Percentiles rank a stretch among this genome's conserved stretches.
phyloP scores from a whole-genome alignment of 1,140 invertebrate species.

The Telenomus remus region DNA sequence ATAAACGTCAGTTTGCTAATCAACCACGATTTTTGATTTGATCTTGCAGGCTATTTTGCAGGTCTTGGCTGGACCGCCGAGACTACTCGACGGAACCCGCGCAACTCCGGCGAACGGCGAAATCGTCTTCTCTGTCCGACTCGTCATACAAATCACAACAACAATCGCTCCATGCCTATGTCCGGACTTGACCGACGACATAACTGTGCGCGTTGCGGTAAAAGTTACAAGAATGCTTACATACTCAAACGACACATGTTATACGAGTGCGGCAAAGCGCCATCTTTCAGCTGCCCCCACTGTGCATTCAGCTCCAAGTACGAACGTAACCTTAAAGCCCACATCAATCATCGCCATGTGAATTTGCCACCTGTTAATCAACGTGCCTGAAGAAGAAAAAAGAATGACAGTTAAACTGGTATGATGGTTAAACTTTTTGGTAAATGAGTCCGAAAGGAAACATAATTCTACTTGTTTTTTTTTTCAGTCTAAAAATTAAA shows the following conservation, averaged over 20 bases:
- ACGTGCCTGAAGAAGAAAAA: conserved; percentile 45
- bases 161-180: conserved; percentile 64
- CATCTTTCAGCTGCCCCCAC: conserved; percentile 76
- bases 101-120: conserved; percentile 58
- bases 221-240: conserved; percentile 74
- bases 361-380: conserved; percentile 63
- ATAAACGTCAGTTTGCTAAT: conserved; percentile 46
- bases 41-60: conserved; percentile 71
- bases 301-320: conserved; percentile 76
- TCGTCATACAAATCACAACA: conserved; percentile 64
- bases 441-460: not conserved
- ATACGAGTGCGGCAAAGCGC: conserved; percentile 76
- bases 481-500: too few species aligned
- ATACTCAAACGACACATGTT: conserved; percentile 74
- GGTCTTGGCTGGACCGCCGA: conserved; percentile 68
- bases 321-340: conserved; percentile 73
- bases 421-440: not conserved
- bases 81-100: conserved; percentile 20
- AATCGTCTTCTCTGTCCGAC: conserved; percentile 67
- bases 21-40: conserved; percentile 34
- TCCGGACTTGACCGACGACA: conserved; percentile 69
- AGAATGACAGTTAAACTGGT: not conserved
- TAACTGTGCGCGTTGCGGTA: conserved; percentile 73
- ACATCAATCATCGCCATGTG: conserved; percentile 73
- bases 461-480: not conserved